phyloP scores from a whole-genome alignment of 2,888 invertebrate species.

The Dusona sp. region DNA sequence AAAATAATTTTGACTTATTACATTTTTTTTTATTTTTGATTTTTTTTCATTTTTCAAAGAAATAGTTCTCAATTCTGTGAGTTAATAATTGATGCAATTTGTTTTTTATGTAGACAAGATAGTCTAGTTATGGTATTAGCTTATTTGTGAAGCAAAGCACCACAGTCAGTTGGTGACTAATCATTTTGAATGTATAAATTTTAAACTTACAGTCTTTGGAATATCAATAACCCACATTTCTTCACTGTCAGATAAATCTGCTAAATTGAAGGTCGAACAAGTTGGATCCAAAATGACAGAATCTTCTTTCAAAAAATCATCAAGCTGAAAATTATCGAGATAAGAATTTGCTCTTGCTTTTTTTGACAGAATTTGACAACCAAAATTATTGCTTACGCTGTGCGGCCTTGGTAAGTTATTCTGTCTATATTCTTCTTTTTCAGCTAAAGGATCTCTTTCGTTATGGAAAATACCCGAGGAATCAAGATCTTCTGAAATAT shows the following conservation, averaged over 20 bases:
- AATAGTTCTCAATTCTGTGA: not conserved
- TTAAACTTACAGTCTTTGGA: slow-evolving; percentile 73
- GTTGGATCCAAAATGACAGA: slow-evolving; percentile 63
- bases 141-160: not conserved
- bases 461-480: not conserved
- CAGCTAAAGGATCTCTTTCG: not conserved
- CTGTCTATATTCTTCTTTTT: not conserved
- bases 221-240: slow-evolving; percentile 78
- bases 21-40: too few species aligned
- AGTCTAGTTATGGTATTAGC: not conserved
- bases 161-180: not conserved
- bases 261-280: slow-evolving; percentile 70
- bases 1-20: too few species aligned
- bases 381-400: slow-evolving; percentile 27
- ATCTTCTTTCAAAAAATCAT: slow-evolving; percentile 72
- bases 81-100: not conserved
- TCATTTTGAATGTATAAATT: not conserved
- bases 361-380: not conserved
- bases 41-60: not conserved
- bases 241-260: slow-evolving; percentile 76
- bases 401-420: slow-evolving; percentile 39
- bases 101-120: too few species aligned
- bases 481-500: slow-evolving; percentile 25
- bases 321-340: slow-evolving; percentile 66
- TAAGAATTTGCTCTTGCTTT: not conserved